Evolutionary conservation across 2,888 invertebrate genomes (phyloP), one percentile per base, ranked within the genome.

Genomic region (Keiferia lycopersicella): DNA sequence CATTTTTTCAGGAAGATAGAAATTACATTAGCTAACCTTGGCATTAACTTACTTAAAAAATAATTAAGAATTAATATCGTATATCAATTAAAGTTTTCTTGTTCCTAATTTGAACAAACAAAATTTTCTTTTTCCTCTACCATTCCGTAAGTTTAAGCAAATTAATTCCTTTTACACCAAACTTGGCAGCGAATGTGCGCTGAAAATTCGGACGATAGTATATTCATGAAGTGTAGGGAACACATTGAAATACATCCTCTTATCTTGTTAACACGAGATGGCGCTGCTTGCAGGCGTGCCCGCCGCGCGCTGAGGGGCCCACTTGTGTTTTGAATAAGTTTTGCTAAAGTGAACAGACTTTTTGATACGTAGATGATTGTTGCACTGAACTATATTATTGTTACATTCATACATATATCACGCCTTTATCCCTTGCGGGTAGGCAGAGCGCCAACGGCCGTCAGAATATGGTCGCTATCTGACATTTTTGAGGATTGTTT

Each of bases 91-190:
- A 26, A 26, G 6, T 26, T 26, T 6, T 26, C 6, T 26, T 26
- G 26, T 26, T 4, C n/a, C n/a, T n/a, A n/a, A n/a, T n/a, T n/a
- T n/a, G n/a, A n/a, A n/a, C n/a, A n/a, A n/a, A n/a, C 26, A 26
- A 26, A 26, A 26, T 26, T 6, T 26, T 26, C 26, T 34, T 34
- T 34, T 34, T 34, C 8, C 41, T 3, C 12, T 14, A n/a, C 41
- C n/a, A 12, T 41, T 41, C 41, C 4, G 2, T 45, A n/a, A n/a
- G 2, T 26, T 22, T 26, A 4, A 26, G 53, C 73, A 79, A 78
- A 79, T 84, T 86, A 81, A 86, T 84, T 84, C 78, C 82, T 82
- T 84, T 86, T 83, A 83, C 80, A 82, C 84, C 77, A 70, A 30
- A 62, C 58, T 65, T 65, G 65, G 65, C 65, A 62, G 50, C 48